Conservation (phyloP, 2,888 invertebrate genomes). For the Tubulanus polymorphus region DNA sequence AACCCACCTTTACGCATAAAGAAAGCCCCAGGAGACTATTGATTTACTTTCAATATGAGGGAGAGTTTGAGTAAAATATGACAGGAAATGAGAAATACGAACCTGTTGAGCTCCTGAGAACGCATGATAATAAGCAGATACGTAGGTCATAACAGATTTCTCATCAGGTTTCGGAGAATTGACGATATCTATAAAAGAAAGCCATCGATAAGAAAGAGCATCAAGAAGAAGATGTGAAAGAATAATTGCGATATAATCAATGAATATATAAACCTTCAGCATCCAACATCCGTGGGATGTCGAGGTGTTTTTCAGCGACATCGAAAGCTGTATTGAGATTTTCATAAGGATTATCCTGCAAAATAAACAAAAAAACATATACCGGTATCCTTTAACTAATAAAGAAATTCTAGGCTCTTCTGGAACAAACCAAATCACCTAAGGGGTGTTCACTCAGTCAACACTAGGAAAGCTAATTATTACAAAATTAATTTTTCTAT, state of each 20-base stretch:
- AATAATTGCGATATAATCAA: background rate
- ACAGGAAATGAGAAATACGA: too few species aligned
- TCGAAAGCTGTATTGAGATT: slow-evolving; percentile 99
- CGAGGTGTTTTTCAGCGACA: slow-evolving; percentile 98
- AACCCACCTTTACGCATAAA: too few species aligned
- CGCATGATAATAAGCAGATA: slow-evolving; percentile 99
- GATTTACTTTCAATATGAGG: too few species aligned
- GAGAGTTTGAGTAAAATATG: too few species aligned
- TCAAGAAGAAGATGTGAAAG: background rate
- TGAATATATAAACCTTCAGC: slow-evolving; percentile 79
- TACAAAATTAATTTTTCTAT: too few species aligned
- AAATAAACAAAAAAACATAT: background rate
- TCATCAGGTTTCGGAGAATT: slow-evolving; percentile 99
- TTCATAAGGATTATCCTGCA: slow-evolving; percentile 89
- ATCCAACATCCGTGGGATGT: slow-evolving; percentile 99
- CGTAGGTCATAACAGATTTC: slow-evolving; percentile 99
- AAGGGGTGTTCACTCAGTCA: background rate
- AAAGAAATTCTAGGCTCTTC: background rate
- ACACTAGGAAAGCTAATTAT: too few species aligned
- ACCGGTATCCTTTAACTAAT: too few species aligned
- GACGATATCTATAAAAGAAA: slow-evolving; percentile 84
- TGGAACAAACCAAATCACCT: background rate
- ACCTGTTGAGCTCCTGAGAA: slow-evolving; percentile 99
- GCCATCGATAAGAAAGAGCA: background rate
- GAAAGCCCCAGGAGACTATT: too few species aligned